Percentiles rank a stretch among this genome's conserved stretches.
These are phyloP conservation scores for Chiloscyllium punctatum DNA, from an alignment of 2,797 vertebrate genomes.

Conservation along the genomic window DNA sequence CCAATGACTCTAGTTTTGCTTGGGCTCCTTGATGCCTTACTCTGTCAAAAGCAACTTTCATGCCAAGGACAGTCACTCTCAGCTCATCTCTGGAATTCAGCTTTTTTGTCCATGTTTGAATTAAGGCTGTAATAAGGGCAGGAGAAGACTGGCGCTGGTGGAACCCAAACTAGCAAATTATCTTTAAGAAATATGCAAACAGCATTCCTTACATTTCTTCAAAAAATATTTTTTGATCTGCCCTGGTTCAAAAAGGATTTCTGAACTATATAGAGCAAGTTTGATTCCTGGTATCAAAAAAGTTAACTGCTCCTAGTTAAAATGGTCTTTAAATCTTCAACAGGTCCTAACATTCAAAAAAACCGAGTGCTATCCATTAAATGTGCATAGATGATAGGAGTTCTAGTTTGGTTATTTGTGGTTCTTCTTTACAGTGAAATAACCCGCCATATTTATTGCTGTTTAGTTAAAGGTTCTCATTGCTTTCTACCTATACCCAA, in stretches of 20 bases:
- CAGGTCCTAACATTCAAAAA: not conserved
- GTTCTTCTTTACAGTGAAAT: not conserved
- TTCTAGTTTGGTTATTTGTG: not conserved
- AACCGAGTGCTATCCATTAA: not conserved
- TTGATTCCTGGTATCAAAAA: not conserved
- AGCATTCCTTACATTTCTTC: not conserved
- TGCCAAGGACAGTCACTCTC: no score
- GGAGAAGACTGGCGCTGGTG: no score
- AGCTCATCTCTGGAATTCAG: no score
- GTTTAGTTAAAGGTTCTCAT: no score
- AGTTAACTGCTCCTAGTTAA: not conserved
- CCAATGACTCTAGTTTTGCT: no score
- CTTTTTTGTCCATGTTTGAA: no score
- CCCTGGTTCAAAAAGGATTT: not conserved
- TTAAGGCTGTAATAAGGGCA: no score
- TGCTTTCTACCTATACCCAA: no score
- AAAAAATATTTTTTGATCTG: not conserved
- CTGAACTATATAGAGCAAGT: not conserved
- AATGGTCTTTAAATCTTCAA: not conserved
- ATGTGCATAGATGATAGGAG: not conserved
- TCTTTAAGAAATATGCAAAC: not conserved
- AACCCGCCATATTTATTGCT: not conserved
- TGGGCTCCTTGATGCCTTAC: no score
- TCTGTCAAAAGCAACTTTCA: no score
- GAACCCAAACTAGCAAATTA: not conserved